Base-by-base conservation (phyloP, 1,140 invertebrate genomes). In the Pristionchus pacificus region DNA sequence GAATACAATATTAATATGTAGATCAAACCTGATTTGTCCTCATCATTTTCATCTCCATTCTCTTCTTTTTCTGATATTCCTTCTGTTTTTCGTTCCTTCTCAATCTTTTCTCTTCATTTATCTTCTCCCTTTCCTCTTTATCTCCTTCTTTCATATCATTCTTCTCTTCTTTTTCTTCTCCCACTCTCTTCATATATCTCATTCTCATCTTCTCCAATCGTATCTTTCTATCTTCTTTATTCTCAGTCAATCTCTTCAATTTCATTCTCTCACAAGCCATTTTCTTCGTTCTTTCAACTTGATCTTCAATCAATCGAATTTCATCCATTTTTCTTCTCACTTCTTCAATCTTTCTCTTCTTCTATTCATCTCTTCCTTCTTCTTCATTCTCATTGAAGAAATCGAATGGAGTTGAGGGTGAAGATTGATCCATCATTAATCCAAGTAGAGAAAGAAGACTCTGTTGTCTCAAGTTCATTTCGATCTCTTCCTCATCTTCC, bases 1-100 rank as follows among this genome's bases (percentile, higher is more conserved):
- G 13, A 25, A 61, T 66, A 25, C 28, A 61, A n/a, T 68, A 55
- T 55, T 55, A 13, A 61, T 68, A 33, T 28, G 33, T 68, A n/a
- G 33, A 19, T 15, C 28, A 13, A n/a, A n/a, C 61, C 29, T 68
- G 65, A 28, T 55, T 61, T 55, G 19, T 14, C 49, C 65, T 66
- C 65, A 68, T 68, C 28, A 61, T 68, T n/a, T 33, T 32, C 25
- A 68, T 33, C 28, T 68, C 65, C 38, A 32, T 33, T 13, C 28
- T n/a, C 29, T 68, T 55, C 24, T 32, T 68, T 68, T 68, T 28
- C 24, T 61, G 49, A 6, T 55, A 24, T 28, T 32, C 19, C 49
- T 32, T 67, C 29, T 68, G 65, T n/a, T 68, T 61, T 28, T 68
- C 65, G 24, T 32, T 68, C 65, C 58, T 25, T 28, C 61, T 68